Conservation (phyloP, 1,140 invertebrate species). For the Holcopasites calliopsidis region DNA sequence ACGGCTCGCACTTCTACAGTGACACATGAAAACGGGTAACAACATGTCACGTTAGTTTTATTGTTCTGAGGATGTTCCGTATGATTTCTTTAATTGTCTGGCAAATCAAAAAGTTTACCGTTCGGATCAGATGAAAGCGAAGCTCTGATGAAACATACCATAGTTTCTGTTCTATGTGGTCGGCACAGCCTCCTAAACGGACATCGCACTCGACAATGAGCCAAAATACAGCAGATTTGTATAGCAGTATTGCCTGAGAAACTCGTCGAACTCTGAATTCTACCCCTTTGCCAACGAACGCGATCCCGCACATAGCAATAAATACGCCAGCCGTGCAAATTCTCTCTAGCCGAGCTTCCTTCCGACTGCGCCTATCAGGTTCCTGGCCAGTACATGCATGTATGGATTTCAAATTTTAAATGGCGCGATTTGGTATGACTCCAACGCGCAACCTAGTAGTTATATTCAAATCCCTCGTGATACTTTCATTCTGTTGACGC, state of each 20-base stretch:
- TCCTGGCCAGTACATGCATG: background rate
- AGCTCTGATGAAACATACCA: background rate
- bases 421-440: conserved; percentile 1
- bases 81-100: background rate
- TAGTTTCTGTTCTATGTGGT: background rate
- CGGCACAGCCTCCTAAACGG: conserved; percentile 13
- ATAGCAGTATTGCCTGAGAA: conserved; percentile 19
- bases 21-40: too few relatives aligned
- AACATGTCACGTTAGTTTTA: too few relatives aligned
- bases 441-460: background rate
- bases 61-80: too few relatives aligned
- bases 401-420: conserved; percentile 16
- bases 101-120: conserved; percentile 1
- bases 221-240: background rate
- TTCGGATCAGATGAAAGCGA: background rate
- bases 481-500: too few relatives aligned
- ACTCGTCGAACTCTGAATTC: conserved; percentile 24
- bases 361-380: background rate
- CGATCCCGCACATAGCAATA: conserved; percentile 12
- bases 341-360: conserved; percentile 27
- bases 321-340: conserved; percentile 41
- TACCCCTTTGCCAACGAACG: conserved; percentile 33
- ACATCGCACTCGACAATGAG: conserved; percentile 5
- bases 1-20: too few relatives aligned
- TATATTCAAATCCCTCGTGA: background rate